Evolutionary conservation across 2,113 vertebrate species (phyloP).

Genomic region (Burhinus oedicnemus): DNA sequence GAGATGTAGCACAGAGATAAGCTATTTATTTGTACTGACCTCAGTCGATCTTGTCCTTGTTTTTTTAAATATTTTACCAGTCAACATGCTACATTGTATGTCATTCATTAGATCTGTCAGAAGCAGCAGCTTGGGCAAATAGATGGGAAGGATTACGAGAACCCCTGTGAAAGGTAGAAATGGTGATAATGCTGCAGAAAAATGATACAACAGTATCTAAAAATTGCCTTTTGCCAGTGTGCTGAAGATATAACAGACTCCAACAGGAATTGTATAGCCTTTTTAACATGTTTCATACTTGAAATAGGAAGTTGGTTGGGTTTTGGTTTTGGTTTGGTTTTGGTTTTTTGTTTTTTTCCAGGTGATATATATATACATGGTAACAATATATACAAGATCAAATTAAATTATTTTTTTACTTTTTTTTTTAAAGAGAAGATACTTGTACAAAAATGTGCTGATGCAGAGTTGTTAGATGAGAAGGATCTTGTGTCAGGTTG

Average conservation of each 20-base stretch:
- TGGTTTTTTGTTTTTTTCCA: neutral
- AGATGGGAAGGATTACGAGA: neutral
- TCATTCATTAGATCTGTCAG: slow-evolving; percentile 45
- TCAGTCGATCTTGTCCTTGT: neutral
- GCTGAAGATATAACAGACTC: neutral
- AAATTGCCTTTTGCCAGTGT: neutral
- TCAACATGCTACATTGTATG: slow-evolving; percentile 5
- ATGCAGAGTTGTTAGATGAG: neutral
- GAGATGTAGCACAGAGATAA: slow-evolving; percentile 22
- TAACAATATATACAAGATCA: neutral
- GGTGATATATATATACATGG: too few species aligned
- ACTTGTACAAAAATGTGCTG: neutral
- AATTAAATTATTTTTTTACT: neutral
- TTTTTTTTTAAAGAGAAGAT: neutral
- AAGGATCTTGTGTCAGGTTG: neutral
- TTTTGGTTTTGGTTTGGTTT: neutral
- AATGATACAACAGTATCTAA: neutral
- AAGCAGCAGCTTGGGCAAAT: slow-evolving; percentile 19
- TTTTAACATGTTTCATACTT: neutral
- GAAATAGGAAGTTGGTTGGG: neutral
- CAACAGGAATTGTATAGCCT: neutral
- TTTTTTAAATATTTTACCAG: slow-evolving; percentile 45
- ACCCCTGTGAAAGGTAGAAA: neutral
- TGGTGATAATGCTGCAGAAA: neutral
- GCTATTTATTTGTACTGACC: slow-evolving; percentile 59